Base-by-base conservation (phyloP, 2,113 vertebrate species). In the Cairina moschata region DNA sequence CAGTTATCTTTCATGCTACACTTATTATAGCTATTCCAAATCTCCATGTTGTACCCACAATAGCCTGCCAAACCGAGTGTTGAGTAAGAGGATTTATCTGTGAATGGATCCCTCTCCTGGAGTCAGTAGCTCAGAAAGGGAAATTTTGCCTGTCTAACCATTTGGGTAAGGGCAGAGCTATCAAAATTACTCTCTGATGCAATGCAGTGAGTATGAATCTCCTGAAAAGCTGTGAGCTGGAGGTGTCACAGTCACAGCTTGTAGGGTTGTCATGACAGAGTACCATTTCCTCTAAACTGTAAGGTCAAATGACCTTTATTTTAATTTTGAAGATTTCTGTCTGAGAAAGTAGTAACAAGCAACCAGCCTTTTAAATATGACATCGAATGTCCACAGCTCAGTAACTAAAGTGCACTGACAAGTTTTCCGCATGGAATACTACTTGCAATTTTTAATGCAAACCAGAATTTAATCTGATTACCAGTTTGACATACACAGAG, bases 201-300 rank as follows among this genome's bases (percentile, higher is more conserved):
- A 92, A 93, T 73, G 55, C 60, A 48, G 32, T 60, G 74, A 88
- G 62, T 34, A 91, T 87, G 73, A 87, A 40, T 56, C 81, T 94
- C 71, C 88, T 96, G 86, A 90, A 96, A 97, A 94, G 93, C 71
- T 11, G 8, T 36, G 86, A 88, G 71, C 29, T 86, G 28, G 93
- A 78, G 28, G n/a, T 93, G 58, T 84, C 86, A 90, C 62, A 56
- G 52, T 56, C 86, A 86, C 58, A 75, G 32, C 73, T 83, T 71
- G 56, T 44, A 26, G 52, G 21, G 28, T 83, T 79, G 81, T 63
- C 76, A 75, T 72, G 69, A 63, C 13, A 77, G 79, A 66, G 32
- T 66, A 71, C 22, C 17, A 38, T 73, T 92, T 89, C 74, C 66
- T 93, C 29, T 90, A 31, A 83, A 60, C 82, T 80, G 8, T 40